phyloP scores from a whole-genome alignment of 2,797 vertebrate genomes.

The Phrynocephalus forsythii region DNA sequence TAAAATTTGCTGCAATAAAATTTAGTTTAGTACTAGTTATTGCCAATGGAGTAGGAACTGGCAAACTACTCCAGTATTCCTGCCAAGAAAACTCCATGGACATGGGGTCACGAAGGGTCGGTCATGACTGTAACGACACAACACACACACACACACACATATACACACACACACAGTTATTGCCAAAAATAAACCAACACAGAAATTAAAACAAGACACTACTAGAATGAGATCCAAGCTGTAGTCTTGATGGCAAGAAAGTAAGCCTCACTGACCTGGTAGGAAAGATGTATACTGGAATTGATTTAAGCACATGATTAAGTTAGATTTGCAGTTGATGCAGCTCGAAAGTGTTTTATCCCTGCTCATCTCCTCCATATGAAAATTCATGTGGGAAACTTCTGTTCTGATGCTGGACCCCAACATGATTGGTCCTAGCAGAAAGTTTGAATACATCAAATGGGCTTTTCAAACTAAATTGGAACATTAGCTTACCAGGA shows the following conservation, averaged over 20 bases:
- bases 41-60: no score
- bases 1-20: slow-evolving; percentile 61
- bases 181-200: slow-evolving; percentile 58
- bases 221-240: slow-evolving; percentile 34
- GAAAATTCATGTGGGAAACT: not conserved
- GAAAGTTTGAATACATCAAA: not conserved
- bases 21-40: slow-evolving; percentile 63
- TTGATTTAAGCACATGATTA: not conserved
- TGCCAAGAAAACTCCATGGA: no score
- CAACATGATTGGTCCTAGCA: not conserved
- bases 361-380: not conserved
- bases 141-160: no score
- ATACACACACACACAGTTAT: slow-evolving; percentile 29
- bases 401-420: not conserved
- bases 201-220: slow-evolving; percentile 60
- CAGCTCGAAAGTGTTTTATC: not conserved
- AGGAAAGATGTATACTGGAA: not conserved
- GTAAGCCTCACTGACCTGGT: no score
- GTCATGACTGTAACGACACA: no score
- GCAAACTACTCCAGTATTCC: no score
- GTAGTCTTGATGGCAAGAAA: no score
- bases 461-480: not conserved
- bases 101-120: no score
- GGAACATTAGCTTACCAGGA: not conserved
- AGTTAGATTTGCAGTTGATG: not conserved